Evolutionary conservation across 2,113 vertebrate species (phyloP), one percentile per base, ranked within the genome.

Genomic region (Semicossyphus pulcher): DNA sequence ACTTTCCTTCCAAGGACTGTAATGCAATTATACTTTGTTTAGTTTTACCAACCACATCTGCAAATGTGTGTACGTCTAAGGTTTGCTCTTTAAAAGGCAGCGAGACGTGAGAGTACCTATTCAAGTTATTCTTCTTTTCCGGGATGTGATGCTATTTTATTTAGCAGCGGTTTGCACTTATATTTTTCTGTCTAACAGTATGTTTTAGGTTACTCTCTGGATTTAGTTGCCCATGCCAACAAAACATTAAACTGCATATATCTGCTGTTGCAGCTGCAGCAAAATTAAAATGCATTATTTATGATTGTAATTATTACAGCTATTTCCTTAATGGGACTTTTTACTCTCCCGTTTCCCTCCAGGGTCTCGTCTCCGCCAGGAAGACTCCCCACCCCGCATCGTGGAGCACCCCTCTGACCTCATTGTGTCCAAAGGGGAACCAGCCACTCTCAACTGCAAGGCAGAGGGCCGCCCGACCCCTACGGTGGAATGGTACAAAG

Each of bases 381-480:
- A 99, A 88, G 97, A 99, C 87, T 97, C 91, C 29, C 94, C 97
- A n/a, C 97, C 97, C 0, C 95, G 97, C 72, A 98, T 98, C 9
- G 96, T 96, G 68, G 97, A 99, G 72, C 97, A 99, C 88, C 97
- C 97, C 47, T 99, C 97, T 5, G 97, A 99, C 78, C 97, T 98
- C 73, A 97, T 98, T 45, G 97, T 99, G 57, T 99, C 97, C n/a
- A 97, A 97, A 82, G 97, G 97, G 72, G 96, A 98, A 79, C 97
- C 97, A 21, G 97, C 97, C 21, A 99, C 97, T 25, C 93, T 99
- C 86, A 99, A 99, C 93, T 99, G 97, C 56, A 98, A 99, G 76
- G 97, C 97, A 0, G 97, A 99, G 83, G 97, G 97, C 20, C 83
- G 96, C 7, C 97, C 97, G 0, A 93, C 94, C 0, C 97, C 97